Base-by-base conservation (phyloP, 2,113 vertebrate genomes). In the Ciconia boyciana region DNA sequence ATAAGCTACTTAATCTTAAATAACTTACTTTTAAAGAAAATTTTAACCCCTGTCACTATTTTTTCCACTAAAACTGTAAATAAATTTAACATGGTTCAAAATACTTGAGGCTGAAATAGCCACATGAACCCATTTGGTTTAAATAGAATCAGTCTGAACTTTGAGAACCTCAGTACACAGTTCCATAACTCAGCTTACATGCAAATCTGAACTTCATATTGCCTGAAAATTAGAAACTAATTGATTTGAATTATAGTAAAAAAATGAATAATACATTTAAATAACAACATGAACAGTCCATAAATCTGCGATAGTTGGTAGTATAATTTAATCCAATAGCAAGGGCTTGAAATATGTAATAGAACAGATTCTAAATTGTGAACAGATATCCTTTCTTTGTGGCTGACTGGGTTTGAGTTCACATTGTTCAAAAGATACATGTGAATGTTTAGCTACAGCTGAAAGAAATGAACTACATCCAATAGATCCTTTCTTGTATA, bases 31-130 rank as follows among this genome's bases (percentile, higher is more conserved):
- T 89, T 90, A 10, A 95, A 95, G 69, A 94, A 93, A 92, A 60
- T 54, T 83, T 92, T 51, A 87, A 96, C 86, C 83, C 71, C 49
- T 93, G 83, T 58, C 71, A 79, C 82, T 96, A 78, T 97, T 96
- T 97, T 97, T 96, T 87, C 60, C 68, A 93, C 68, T 95, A 89
- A 96, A 93, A 77, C 75, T 79, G 78, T 85, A 95, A 97, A 96
- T 82, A 94, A 88, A 96, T 95, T 90, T 83, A 94, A 96, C 60
- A 94, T 48, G 87, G 57, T 93, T 89, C 60, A 94, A 96, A 79
- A 79, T 95, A 96, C 72, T 96, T 96, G 83, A 92, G 78, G 72
- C 87, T 93, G 84, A 96, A 96, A 94, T 93, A 89, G 87, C 77
- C 83, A 96, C 60, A 87, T 64, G 66, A 78, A 76, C 41, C 41